Evolutionary conservation across 2,888 invertebrate species (phyloP).

Genomic region (Leptodirus hochenwartii): DNA sequence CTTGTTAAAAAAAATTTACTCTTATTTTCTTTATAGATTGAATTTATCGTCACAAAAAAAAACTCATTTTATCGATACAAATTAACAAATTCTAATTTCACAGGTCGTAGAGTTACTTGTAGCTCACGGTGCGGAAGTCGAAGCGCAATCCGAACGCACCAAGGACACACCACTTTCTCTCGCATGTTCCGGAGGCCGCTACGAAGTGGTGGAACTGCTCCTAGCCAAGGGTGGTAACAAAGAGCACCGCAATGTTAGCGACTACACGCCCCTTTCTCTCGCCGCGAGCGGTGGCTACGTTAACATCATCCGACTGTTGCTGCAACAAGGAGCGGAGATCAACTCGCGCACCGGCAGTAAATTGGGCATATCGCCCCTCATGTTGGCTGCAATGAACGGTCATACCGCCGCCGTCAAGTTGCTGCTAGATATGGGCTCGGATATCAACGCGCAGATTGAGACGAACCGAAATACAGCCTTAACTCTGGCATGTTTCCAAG

Average conservation of each 20-base stretch:
- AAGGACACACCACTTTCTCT: conserved; percentile 96
- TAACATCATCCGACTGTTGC: conserved; percentile 86
- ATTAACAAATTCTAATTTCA: no score
- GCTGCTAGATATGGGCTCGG: conserved; percentile 92
- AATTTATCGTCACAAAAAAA: no score
- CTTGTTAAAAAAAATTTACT: no score
- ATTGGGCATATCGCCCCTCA: conserved; percentile 93
- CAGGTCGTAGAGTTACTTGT: conserved; percentile 86
- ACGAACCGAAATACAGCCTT: conserved; percentile 97
- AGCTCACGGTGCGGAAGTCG: conserved; percentile 90
- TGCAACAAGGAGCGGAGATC: conserved; percentile 93
- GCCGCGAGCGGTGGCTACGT: conserved; percentile 98
- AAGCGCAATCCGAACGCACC: conserved; percentile 96
- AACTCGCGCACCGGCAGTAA: conserved; percentile 95
- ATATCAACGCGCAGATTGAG: conserved; percentile 99
- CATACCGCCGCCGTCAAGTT: conserved; percentile 88
- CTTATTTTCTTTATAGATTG: no score
- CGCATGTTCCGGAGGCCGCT: conserved; percentile 93
- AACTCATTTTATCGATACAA: no score
- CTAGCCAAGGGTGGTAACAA: conserved; percentile 85
- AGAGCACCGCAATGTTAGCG: conserved; percentile 95
- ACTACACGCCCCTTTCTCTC: conserved; percentile 96
- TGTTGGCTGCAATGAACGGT: conserved; percentile 99
- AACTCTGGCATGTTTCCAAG: conserved; percentile 97
- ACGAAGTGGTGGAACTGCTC: conserved; percentile 87